Base-by-base conservation (phyloP, 2,797 vertebrate genomes). In the Forpus xanthops region DNA sequence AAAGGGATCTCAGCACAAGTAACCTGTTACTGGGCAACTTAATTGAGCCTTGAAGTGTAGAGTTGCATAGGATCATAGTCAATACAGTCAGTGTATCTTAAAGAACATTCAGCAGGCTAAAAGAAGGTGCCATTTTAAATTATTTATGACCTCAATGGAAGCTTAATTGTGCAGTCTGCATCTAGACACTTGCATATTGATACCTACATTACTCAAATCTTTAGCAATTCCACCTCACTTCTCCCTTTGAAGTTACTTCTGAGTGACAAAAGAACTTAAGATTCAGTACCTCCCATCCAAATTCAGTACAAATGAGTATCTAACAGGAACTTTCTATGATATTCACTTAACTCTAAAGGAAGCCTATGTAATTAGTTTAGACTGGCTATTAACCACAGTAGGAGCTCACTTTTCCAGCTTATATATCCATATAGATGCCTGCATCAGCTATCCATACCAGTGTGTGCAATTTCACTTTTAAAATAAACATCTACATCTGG, bases 111-210 rank as follows among this genome's bases (percentile, higher is more conserved):
- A 42, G 0, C 0, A 1, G 24, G 18, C 12, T 71, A 44, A 86
- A 35, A 0, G 30, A 65, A 92, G 1, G 15, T 8, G 17, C 15
- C 2, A 12, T 56, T 90, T 84, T 13, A 45, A 49, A 12, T 25
- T 2, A 19, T 31, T 78, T 6, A 8, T 20, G 4, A 33, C 33
- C 25, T 49, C 31, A 60, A 8, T 2, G 15, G 49, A 64, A 37
- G 14, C 15, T 53, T 47, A 28, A 62, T 53, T 2, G 8, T 6
- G 18, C 25, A 25, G 1, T 27, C 28, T 41, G 3, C 21, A 20
- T 5, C 14, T 79, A 64, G 15, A 55, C 17, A 47, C 4, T 0
- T 2, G 8, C 9, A 5, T 1, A 3, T 4, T 55, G n/a, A 11
- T 62, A 30, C 4, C 30, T 39, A 23, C 27, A 64, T 44, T 62